These are phyloP conservation scores for Terrapene triunguis DNA, from an alignment of 2,113 vertebrate genomes.

Conservation along the genomic window DNA sequence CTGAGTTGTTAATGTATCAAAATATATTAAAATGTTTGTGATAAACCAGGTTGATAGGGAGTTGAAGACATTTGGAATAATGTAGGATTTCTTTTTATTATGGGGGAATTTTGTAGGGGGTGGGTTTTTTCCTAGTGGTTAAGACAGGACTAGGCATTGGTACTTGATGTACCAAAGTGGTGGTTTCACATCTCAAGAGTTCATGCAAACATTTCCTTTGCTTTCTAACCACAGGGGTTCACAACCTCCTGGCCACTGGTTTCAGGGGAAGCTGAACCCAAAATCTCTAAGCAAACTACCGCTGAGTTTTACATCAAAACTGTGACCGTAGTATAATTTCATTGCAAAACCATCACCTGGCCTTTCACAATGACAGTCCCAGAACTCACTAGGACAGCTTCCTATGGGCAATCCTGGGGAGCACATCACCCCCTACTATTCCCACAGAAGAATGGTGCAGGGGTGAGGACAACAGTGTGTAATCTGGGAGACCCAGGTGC, in stretches of 20 bases:
- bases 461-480: too few relatives aligned
- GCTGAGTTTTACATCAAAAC: background rate
- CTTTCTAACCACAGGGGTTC: background rate
- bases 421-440: too few relatives aligned
- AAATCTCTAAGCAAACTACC: slow-evolving; percentile 35
- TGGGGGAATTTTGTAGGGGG: background rate
- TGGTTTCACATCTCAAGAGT: background rate
- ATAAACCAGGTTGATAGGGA: background rate
- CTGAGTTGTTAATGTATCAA: background rate
- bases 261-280: slow-evolving; percentile 19
- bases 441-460: too few relatives aligned
- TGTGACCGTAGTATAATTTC: slow-evolving; percentile 24
- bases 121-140: background rate
- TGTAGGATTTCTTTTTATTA: too few relatives aligned
- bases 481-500: too few relatives aligned
- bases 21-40: background rate
- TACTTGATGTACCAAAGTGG: background rate
- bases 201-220: background rate
- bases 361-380: background rate
- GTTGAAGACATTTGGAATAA: background rate
- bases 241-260: background rate
- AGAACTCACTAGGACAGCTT: too few relatives aligned
- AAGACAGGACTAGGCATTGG: too few relatives aligned
- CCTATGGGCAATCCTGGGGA: too few relatives aligned
- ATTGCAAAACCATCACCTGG: background rate